Evolutionary conservation across 2,888 invertebrate species (phyloP).

Genomic region (Maniola hyperantus): DNA sequence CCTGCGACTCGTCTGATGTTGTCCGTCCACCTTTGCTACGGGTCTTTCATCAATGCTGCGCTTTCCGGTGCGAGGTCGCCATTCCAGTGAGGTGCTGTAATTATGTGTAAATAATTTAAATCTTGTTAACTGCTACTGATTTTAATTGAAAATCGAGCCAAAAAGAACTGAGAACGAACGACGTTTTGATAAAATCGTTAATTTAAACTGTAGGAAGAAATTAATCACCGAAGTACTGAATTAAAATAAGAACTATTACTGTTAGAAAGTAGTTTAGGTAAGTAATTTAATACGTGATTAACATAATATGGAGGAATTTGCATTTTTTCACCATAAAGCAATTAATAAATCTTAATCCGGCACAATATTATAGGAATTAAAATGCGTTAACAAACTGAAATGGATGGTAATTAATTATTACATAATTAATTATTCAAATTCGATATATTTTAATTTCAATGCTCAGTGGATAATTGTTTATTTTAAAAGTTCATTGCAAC

Average conservation of each 20-base stretch:
- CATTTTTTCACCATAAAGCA: conserved; percentile 1
- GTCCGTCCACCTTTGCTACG: too few species aligned
- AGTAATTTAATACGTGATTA: background rate
- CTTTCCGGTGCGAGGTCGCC: too few species aligned
- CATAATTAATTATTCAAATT: conserved; percentile 2
- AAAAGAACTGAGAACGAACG: too few species aligned
- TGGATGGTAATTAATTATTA: background rate
- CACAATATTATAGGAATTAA: background rate
- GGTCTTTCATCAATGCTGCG: too few species aligned
- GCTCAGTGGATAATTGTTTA: background rate
- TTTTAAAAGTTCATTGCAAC: background rate
- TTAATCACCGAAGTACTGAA: background rate
- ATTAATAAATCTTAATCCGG: background rate
- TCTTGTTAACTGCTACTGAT: too few species aligned
- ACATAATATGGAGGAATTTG: background rate
- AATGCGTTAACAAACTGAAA: background rate
- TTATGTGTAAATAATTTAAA: too few species aligned
- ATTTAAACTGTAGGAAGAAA: background rate
- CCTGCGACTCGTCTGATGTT: too few species aligned
- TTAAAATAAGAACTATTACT: background rate
- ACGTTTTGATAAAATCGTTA: too few species aligned
- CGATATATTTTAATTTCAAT: background rate
- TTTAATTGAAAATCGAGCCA: too few species aligned
- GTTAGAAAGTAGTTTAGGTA: background rate
- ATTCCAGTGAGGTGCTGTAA: too few species aligned